Conservation (phyloP, 2,113 vertebrate genomes). For the Acinonyx jubatus region DNA sequence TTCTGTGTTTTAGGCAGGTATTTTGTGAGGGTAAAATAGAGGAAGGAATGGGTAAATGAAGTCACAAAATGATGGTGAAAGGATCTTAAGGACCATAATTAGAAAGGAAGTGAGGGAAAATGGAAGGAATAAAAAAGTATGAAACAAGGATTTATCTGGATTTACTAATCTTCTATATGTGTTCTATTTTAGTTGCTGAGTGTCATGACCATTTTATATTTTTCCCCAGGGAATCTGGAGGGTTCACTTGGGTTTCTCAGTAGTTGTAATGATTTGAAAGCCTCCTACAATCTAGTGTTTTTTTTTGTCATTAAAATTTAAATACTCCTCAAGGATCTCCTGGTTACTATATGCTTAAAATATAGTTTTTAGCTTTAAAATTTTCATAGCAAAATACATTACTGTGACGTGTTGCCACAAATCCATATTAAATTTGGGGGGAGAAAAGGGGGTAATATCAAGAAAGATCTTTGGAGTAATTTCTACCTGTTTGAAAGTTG, state of each 20-base stretch:
- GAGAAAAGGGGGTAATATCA: neutral
- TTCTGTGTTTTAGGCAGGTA: neutral
- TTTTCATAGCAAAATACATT: conserved; percentile 28
- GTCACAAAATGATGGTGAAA: neutral
- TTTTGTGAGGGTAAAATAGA: conserved; percentile 11
- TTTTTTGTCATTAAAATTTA: conserved; percentile 35
- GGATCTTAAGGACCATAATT: neutral
- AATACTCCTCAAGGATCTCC: neutral
- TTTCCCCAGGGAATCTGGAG: neutral
- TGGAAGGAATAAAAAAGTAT: neutral
- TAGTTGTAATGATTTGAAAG: conserved; percentile 35
- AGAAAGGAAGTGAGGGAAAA: neutral
- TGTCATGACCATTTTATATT: conserved; percentile 13
- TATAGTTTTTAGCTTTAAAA: neutral
- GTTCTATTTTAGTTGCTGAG: neutral
- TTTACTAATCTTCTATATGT: neutral
- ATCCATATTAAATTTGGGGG: neutral
- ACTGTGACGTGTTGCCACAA: neutral
- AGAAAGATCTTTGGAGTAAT: neutral
- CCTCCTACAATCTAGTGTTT: neutral
- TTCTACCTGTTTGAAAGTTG: neutral
- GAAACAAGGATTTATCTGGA: neutral
- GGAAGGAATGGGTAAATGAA: neutral
- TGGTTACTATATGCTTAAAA: conserved; percentile 1
- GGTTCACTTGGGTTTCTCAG: neutral